A percentile compares a stretch with the other conserved stretches of the same genome.
These are phyloP conservation scores for Apis laboriosa DNA, from an alignment of 1,140 invertebrate genomes.

Conservation along the genomic window DNA sequence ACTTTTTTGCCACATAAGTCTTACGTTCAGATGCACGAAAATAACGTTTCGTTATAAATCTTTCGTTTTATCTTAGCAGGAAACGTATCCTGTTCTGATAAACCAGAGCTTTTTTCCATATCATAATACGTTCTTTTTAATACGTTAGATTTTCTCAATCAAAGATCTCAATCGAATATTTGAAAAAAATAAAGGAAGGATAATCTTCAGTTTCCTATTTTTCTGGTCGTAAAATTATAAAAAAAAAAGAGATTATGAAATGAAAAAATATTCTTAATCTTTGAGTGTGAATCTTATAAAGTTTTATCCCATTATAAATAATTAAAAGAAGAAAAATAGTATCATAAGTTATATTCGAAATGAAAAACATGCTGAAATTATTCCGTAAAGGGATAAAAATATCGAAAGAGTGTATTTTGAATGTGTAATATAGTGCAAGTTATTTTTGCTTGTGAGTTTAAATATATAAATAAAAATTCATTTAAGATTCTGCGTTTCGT, in stretches of 20 bases:
- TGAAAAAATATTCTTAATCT: neutral
- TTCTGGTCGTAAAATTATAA: neutral
- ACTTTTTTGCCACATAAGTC: neutral
- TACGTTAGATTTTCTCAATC: neutral
- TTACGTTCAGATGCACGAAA: no score
- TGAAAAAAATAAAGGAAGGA: conserved; percentile 8
- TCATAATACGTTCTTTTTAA: neutral
- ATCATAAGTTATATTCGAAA: neutral
- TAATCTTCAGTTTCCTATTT: conserved; percentile 43
- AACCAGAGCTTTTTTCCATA: neutral
- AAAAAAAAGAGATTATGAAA: neutral
- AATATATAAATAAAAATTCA: neutral
- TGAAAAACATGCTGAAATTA: no score
- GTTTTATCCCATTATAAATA: neutral
- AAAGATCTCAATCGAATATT: neutral
- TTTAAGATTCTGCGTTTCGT: neutral
- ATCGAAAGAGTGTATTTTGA: neutral
- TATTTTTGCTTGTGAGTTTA: neutral
- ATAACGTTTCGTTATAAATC: neutral
- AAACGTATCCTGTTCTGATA: conserved; percentile 38
- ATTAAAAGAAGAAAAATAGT: neutral
- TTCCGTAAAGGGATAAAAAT: neutral
- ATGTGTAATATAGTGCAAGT: neutral
- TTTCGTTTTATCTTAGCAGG: conserved; percentile 10
- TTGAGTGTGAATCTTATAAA: neutral